phyloP scores from a whole-genome alignment of 2,797 vertebrate species.

The Momotus momota region DNA sequence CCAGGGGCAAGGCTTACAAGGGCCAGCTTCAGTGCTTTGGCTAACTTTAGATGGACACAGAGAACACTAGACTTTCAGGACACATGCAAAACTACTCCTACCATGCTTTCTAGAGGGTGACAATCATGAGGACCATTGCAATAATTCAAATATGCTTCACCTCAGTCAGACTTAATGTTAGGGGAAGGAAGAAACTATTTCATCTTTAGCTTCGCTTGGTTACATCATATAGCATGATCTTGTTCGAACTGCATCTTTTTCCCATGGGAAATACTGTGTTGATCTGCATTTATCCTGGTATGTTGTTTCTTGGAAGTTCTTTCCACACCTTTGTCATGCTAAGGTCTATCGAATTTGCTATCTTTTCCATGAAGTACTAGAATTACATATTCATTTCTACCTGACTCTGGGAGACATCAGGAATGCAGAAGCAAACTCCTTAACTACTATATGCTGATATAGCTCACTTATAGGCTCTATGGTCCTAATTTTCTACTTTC shows the following conservation, averaged over 20 bases:
- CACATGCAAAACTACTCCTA: background rate
- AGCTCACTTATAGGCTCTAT: background rate
- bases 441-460: background rate
- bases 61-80: background rate
- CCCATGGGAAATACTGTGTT: background rate
- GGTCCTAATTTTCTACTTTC: background rate
- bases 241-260: slow-evolving; percentile 59
- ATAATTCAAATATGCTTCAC: background rate
- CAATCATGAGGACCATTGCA: background rate
- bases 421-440: background rate
- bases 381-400: slow-evolving; percentile 28
- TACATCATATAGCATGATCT: background rate
- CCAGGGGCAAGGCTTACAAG: background rate
- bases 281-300: slow-evolving; percentile 34
- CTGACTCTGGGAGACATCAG: background rate
- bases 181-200: background rate
- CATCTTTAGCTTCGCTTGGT: background rate
- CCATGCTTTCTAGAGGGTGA: background rate
- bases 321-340: background rate
- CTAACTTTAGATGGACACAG: background rate
- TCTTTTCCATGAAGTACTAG: background rate
- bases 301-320: slow-evolving; percentile 32
- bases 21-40: background rate
- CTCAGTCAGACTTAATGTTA: background rate
- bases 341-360: background rate